phyloP scores from a whole-genome alignment of 2,113 vertebrate species.

The Paramormyrops kingsleyae region DNA sequence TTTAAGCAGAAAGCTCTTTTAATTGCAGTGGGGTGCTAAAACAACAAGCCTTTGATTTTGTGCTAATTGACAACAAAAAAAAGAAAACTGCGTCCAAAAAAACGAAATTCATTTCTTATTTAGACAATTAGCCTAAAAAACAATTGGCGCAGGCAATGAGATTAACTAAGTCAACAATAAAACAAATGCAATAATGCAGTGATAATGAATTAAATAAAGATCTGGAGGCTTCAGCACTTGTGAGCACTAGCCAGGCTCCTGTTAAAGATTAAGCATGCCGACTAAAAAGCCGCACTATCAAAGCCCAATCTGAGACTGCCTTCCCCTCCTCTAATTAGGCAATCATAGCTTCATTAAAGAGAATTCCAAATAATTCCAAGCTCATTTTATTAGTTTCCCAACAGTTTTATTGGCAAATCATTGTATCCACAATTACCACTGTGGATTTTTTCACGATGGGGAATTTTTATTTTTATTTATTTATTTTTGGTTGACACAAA shows the following conservation, averaged over 20 bases:
- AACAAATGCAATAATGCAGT: constrained; percentile 44
- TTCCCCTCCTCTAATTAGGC: constrained; percentile 44
- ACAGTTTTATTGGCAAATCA: constrained; percentile 45
- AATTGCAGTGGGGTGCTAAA: constrained; percentile 42
- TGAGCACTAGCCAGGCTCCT: constrained; percentile 37
- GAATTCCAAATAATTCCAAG: constrained; percentile 46
- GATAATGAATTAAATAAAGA: constrained; percentile 18
- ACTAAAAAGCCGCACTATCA: constrained; percentile 25
- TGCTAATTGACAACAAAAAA: constrained; percentile 55
- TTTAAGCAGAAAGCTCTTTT: constrained; percentile 43
- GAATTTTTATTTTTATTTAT: background rate
- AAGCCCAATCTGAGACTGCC: constrained; percentile 17
- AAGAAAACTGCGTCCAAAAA: constrained; percentile 21
- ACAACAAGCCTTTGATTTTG: constrained; percentile 45
- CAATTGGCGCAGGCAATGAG: background rate
- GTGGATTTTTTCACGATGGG: constrained; percentile 13
- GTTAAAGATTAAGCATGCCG: constrained; percentile 42
- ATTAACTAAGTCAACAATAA: background rate
- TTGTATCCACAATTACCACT: constrained; percentile 39
- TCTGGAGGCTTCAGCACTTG: constrained; percentile 36
- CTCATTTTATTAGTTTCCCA: constrained; percentile 50
- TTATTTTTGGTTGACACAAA: constrained; percentile 12
- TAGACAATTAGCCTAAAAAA: constrained; percentile 42
- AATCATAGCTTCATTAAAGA: constrained; percentile 51
- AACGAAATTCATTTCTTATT: constrained; percentile 44